Evolutionary conservation across 2,797 vertebrate genomes (phyloP), one percentile per base, ranked within the genome.

Genomic region (Pipistrellus pipistrellus): DNA sequence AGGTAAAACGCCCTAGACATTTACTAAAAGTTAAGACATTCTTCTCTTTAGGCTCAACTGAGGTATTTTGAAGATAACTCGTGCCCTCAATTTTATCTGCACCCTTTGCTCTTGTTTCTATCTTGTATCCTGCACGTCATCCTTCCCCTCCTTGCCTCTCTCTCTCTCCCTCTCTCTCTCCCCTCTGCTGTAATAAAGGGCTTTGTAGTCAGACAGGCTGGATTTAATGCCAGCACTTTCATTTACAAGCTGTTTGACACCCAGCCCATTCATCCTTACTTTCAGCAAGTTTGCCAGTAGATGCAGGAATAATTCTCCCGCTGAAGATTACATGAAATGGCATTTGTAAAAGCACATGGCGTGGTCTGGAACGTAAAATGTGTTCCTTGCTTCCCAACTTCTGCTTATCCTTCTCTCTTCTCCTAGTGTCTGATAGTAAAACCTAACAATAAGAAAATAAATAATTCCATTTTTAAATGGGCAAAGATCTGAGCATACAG

Each of bases 41-140:
- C 38, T 84, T 76, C 27, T 44, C 8, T 53, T 41, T 59, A 38
- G 68, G 27, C 55, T 30, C 66, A 91, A 17, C 38, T 32, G 59
- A 35, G n/a, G 30, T 44, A 76, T 76, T 27, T 66, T 66, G 25
- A 57, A 51, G 44, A 32, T 18, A 51, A n/a, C 2, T 10, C 66
- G 6, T 23, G 25, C 20, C 27, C 35, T 46, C 2, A 0, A 8
- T n/a, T 14, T 4, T 18, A 51, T 21, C 15, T 23, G 8, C 2
- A 1, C 4, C 1, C 71, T 7, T 44, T 4, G 5, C 21, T 76
- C 32, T 46, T 27, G 30, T 27, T 20, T 32, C 14, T 20, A 4
- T 41, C 6, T 23, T 78, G 6, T 11, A 30, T n/a, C 41, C 8
- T 69, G 1, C 2, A 18, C 4, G 11, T 48, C 8, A 17, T 38